phyloP scores from a whole-genome alignment of 2,113 vertebrate genomes.

The Gracilinanus agilis region DNA sequence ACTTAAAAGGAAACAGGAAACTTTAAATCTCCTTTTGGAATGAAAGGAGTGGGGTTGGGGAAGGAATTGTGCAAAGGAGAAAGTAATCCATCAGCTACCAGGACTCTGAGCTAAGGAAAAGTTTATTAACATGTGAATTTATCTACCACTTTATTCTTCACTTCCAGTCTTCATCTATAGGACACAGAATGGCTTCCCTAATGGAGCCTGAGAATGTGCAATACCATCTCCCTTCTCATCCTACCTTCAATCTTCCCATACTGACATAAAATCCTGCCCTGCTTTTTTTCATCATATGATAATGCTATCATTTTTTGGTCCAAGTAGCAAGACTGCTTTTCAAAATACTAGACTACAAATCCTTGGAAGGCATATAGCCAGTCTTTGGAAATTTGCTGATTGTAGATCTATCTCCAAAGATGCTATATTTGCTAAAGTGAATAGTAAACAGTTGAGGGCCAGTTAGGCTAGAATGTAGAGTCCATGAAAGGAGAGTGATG shows the following conservation, averaged over 20 bases:
- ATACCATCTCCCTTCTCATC: neutral
- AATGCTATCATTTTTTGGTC: neutral
- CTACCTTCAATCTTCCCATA: neutral
- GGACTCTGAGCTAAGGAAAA: neutral
- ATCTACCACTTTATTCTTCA: neutral
- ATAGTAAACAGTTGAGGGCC: neutral
- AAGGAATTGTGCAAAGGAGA: neutral
- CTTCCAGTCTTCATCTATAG: neutral
- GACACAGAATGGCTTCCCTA: neutral
- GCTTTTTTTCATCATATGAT: neutral
- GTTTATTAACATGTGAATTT: neutral
- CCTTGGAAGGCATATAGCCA: neutral
- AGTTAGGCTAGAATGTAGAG: neutral
- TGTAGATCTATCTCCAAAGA: neutral
- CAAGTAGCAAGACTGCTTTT: neutral
- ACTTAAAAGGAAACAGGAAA: neutral
- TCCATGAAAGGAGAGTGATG: neutral
- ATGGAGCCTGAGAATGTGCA: neutral
- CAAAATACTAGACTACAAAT: neutral
- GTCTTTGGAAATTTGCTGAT: neutral
- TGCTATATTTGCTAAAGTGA: neutral
- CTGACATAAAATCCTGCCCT: neutral
- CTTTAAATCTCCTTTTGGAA: neutral
- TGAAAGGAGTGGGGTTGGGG: neutral
- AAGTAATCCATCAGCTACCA: neutral